Evolutionary conservation across 2,888 invertebrate species (phyloP), one percentile per base, ranked within the genome.

Genomic region (Dinocampus coccinellae): DNA sequence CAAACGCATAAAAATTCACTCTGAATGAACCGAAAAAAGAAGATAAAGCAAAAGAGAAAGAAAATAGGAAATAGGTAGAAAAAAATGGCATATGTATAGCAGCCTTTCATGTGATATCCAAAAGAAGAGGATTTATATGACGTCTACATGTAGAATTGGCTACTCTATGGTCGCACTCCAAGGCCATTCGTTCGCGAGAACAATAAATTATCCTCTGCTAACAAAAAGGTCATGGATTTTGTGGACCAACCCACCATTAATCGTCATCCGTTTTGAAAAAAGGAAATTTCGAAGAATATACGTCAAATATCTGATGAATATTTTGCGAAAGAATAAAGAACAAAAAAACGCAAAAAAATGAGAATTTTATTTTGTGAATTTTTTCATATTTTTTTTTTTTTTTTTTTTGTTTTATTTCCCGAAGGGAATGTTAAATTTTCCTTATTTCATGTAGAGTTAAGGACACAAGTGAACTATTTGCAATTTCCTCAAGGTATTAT

Each of bases 211-310:
- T 52, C 22, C 62, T 22, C n/a, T 47, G 47, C 47, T 42, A 63
- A 72, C 67, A 75, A 72, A 76, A 75, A 74, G 73, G 34, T 64
- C 58, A 60, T 63, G 36, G 63, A 69, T 16, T 47, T 47, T 16
- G 47, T 16, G 47, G 6, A 63, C 33, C 68, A 62, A 65, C 62
- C 65, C 69, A 69, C 78, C 79, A 79, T 81, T 81, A 80, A 81
- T 81, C 77, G 76, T 75, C 72, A 60, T 75, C 77, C 79, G 79
- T 82, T 81, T 77, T 64, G n/a, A n/a, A n/a, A n/a, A 6, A 53
- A 72, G 63, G 52, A 53, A 68, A 69, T 69, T 64, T 20, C 26
- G 16, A 34, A 11, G 53, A n/a, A n/a, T n/a, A n/a, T n/a, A n/a
- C n/a, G n/a, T n/a, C n/a, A n/a, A n/a, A n/a, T n/a, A n/a, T n/a